Conservation (phyloP, 2,113 vertebrate genomes). For the Pterocles orientalis region DNA sequence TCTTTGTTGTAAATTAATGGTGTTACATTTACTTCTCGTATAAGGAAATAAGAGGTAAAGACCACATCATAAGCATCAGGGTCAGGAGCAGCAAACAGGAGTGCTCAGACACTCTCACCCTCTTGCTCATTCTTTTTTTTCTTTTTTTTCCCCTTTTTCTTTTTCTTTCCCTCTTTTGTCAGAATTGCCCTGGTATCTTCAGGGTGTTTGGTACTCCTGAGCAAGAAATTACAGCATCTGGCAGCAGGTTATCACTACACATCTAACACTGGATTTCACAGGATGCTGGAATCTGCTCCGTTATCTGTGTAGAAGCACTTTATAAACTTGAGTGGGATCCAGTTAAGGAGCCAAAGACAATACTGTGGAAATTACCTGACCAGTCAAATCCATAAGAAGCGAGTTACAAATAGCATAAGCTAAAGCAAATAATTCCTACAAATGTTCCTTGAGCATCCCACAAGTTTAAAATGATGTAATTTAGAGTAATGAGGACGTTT, state of each 20-base stretch:
- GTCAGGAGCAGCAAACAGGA: neutral
- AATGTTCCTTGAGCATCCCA: neutral
- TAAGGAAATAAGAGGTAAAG: neutral
- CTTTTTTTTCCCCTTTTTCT: neutral
- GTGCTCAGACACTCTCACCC: neutral
- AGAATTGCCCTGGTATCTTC: neutral
- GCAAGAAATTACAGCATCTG: slow-evolving; percentile 7
- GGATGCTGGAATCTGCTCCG: neutral
- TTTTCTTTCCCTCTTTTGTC: neutral
- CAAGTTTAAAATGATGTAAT: neutral
- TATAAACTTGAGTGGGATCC: neutral
- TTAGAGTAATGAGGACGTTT: neutral
- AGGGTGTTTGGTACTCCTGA: neutral
- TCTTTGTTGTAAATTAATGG: neutral
- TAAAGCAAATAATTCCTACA: neutral
- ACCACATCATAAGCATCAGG: neutral
- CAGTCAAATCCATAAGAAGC: slow-evolving; percentile 22
- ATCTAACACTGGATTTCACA: slow-evolving; percentile 13
- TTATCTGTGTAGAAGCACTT: slow-evolving; percentile 24
- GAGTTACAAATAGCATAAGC: neutral
- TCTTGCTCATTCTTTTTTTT: neutral
- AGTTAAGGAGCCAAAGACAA: slow-evolving; percentile 35
- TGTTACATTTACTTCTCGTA: neutral
- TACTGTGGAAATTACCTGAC: slow-evolving; percentile 38
- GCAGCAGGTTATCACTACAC: neutral